These are phyloP conservation scores for Melanotaenia trifasciata DNA, from an alignment of 2,797 vertebrate genomes.

Conservation along the genomic window DNA sequence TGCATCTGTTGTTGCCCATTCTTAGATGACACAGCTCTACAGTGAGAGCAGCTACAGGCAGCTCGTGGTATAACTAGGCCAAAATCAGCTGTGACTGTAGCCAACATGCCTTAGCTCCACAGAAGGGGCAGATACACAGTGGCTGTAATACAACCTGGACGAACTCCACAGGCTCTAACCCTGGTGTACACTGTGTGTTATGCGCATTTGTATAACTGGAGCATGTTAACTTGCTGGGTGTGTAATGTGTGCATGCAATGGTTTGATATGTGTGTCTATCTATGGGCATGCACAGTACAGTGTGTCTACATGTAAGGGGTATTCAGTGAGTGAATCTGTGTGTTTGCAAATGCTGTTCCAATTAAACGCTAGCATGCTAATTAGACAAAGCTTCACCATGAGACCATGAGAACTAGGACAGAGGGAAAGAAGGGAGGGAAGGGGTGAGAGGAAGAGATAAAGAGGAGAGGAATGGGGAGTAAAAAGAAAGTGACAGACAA, in stretches of 20 bases:
- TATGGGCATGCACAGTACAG: slow-evolving; percentile 27
- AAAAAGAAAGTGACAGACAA: slow-evolving; percentile 36
- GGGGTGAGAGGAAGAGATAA: slow-evolving; percentile 41
- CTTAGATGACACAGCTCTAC: slow-evolving; percentile 62
- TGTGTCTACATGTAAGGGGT: slow-evolving; percentile 49
- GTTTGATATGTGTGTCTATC: slow-evolving; percentile 36
- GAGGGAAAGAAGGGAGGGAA: slow-evolving; percentile 29
- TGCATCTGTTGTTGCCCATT: slow-evolving; percentile 57
- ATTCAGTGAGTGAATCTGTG: slow-evolving; percentile 65
- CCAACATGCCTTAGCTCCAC: slow-evolving; percentile 65
- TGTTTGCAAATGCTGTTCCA: slow-evolving; percentile 76
- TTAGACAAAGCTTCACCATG: slow-evolving; percentile 80
- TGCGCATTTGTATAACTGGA: slow-evolving; percentile 78
- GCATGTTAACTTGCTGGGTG: slow-evolving; percentile 74
- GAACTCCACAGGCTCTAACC: slow-evolving; percentile 63
- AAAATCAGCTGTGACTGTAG: slow-evolving; percentile 65
- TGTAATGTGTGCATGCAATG: slow-evolving; percentile 53
- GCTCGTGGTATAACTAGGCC: slow-evolving; percentile 66
- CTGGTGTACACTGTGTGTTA: slow-evolving; percentile 46
- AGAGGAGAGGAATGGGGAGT: slow-evolving; percentile 27
- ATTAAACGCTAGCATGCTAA: slow-evolving; percentile 78
- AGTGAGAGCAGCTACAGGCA: slow-evolving; percentile 60
- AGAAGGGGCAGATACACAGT: slow-evolving; percentile 66
- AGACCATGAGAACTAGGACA: slow-evolving; percentile 80
- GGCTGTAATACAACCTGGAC: slow-evolving; percentile 70